phyloP scores from a whole-genome alignment of 2,888 invertebrate genomes.

The Hemithea aestivaria region DNA sequence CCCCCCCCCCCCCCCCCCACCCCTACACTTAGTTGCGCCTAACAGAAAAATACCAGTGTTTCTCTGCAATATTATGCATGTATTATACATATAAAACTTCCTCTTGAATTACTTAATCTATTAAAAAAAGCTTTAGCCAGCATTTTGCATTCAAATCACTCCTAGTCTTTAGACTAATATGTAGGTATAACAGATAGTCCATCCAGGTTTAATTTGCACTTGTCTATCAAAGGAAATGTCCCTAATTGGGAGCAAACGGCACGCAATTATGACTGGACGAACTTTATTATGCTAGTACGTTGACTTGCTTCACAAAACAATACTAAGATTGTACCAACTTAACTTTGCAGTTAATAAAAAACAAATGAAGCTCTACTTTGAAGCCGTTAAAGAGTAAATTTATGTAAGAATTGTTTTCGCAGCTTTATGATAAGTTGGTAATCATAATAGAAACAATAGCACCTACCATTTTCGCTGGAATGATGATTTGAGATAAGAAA shows the following conservation, averaged over 20 bases:
- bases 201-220: too few relatives aligned
- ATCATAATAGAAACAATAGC: slow-evolving; percentile 7
- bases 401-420: neutral
- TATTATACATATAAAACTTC: too few relatives aligned
- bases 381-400: neutral
- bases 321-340: slow-evolving; percentile 11
- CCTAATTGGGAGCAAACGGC: too few relatives aligned
- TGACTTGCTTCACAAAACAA: slow-evolving; percentile 10
- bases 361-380: neutral
- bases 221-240: too few relatives aligned
- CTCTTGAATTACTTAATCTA: too few relatives aligned
- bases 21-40: too few relatives aligned
- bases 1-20: too few relatives aligned
- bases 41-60: too few relatives aligned
- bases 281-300: slow-evolving; percentile 7
- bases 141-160: slow-evolving; percentile 10
- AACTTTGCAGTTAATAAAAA: neutral
- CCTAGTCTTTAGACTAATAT: slow-evolving; percentile 11
- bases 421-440: neutral
- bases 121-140: too few relatives aligned
- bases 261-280: too few relatives aligned
- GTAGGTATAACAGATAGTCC: neutral
- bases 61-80: too few relatives aligned
- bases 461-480: slow-evolving; percentile 11
- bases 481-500: slow-evolving; percentile 13